A percentile compares a stretch with the other conserved stretches of the same genome.
Evolutionary conservation across 2,113 vertebrate genomes (phyloP).

Genomic region (Odocoileus virginianus): DNA sequence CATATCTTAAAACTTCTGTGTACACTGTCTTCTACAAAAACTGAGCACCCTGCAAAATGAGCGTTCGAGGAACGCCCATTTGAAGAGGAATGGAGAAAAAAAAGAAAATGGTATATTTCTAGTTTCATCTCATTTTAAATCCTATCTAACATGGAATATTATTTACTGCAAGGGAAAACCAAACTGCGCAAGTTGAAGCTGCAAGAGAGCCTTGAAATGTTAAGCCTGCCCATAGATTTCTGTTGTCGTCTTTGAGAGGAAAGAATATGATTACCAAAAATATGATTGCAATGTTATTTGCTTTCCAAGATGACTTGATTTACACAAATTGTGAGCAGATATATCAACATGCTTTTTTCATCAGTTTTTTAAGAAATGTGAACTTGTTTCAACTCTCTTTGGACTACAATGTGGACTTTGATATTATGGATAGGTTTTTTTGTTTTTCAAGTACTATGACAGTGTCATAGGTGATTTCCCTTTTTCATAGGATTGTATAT

Average conservation of each 20-base stretch:
- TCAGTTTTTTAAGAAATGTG: background rate
- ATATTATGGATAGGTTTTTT: background rate
- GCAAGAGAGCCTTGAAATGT: background rate
- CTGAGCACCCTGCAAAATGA: background rate
- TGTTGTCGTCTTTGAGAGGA: background rate
- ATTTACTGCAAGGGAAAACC: background rate
- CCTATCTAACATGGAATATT: background rate
- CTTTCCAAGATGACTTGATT: background rate
- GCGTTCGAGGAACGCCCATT: background rate
- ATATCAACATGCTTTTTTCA: background rate
- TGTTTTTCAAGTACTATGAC: background rate
- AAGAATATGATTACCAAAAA: background rate
- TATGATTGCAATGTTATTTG: background rate
- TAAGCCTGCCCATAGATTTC: background rate
- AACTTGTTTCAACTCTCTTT: background rate
- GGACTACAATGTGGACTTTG: background rate
- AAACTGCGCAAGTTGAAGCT: background rate
- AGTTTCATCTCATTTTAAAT: background rate
- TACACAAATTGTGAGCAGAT: background rate
- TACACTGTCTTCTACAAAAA: background rate
- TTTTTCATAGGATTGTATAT: background rate
- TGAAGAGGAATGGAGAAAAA: background rate
- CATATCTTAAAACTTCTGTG: background rate
- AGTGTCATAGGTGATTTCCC: background rate
- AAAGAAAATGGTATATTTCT: background rate